phyloP scores from a whole-genome alignment of 2,888 invertebrate species.

The Lasioglossum lativentre region DNA sequence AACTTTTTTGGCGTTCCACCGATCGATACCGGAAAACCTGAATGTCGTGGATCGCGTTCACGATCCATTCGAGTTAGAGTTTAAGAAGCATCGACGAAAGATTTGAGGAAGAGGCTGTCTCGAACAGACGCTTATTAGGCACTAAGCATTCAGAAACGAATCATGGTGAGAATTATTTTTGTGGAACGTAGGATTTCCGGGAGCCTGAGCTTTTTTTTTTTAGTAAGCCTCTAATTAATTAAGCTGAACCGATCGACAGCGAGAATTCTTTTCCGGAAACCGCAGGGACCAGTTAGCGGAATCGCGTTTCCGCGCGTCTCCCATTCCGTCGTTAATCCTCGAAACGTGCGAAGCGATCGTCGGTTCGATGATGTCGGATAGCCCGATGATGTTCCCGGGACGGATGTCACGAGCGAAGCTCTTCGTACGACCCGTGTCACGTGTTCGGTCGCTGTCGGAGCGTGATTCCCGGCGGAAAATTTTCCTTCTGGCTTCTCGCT shows the following conservation, averaged over 20 bases:
- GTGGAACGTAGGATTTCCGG: background rate
- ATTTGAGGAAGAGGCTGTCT: background rate
- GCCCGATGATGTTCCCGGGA: background rate
- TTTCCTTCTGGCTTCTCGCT: background rate
- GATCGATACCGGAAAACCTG: background rate
- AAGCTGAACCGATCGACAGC: background rate
- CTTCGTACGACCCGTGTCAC: conserved; percentile 6
- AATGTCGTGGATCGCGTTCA: conserved; percentile 18
- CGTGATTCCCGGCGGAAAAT: background rate
- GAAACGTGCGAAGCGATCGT: background rate
- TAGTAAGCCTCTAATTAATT: too few species aligned
- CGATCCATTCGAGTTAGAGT: conserved; percentile 10
- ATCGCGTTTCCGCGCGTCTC: conserved; percentile 18
- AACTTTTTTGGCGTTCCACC: background rate
- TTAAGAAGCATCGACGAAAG: conserved; percentile 9
- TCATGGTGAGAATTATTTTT: background rate
- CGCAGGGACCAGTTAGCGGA: conserved; percentile 18
- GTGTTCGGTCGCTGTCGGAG: background rate
- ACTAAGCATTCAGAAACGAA: background rate
- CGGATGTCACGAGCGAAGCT: conserved; percentile 22
- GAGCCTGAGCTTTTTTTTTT: background rate
- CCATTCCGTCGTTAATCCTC: conserved; percentile 17
- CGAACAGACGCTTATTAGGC: background rate
- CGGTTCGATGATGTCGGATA: background rate
- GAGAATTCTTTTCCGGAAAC: conserved; percentile 4